phyloP scores from a whole-genome alignment of 2,113 vertebrate genomes.

The Scytalopus superciliaris region DNA sequence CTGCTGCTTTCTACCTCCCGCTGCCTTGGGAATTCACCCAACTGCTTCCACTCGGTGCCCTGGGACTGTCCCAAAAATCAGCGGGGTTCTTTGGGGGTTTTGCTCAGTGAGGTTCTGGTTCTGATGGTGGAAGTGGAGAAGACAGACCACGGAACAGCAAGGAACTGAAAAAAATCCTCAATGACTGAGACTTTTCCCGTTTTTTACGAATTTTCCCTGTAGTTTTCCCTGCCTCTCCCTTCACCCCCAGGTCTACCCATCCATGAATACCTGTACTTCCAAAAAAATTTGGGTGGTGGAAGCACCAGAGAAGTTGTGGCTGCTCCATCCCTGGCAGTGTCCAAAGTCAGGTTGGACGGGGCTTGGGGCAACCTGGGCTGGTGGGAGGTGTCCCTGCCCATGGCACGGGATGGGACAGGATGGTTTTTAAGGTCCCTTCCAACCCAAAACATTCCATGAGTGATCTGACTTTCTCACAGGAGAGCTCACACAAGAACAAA shows the following conservation, averaged over 20 bases:
- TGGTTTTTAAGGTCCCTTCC: neutral
- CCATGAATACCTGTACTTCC: no score
- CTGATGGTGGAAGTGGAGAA: neutral
- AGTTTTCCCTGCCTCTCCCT: no score
- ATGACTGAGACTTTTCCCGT: no score
- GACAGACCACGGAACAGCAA: rapidly evolving
- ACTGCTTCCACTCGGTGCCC: neutral
- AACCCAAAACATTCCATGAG: neutral
- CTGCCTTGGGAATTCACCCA: neutral
- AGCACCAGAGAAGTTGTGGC: neutral
- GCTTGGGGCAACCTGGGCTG: neutral
- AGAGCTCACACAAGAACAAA: no score
- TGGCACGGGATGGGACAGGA: rapidly evolving
- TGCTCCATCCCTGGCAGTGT: neutral
- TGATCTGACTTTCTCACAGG: neutral
- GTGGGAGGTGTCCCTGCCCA: neutral
- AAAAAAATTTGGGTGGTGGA: neutral
- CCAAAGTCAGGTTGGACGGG: neutral
- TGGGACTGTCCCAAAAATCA: neutral
- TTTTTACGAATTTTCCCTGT: no score
- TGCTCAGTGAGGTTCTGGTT: neutral
- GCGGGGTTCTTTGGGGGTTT: rapidly evolving
- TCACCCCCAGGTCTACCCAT: no score
- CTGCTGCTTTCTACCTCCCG: no score
- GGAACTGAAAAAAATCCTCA: no score